phyloP scores from a whole-genome alignment of 2,113 vertebrate genomes.

The Paramisgurnus dabryanus region DNA sequence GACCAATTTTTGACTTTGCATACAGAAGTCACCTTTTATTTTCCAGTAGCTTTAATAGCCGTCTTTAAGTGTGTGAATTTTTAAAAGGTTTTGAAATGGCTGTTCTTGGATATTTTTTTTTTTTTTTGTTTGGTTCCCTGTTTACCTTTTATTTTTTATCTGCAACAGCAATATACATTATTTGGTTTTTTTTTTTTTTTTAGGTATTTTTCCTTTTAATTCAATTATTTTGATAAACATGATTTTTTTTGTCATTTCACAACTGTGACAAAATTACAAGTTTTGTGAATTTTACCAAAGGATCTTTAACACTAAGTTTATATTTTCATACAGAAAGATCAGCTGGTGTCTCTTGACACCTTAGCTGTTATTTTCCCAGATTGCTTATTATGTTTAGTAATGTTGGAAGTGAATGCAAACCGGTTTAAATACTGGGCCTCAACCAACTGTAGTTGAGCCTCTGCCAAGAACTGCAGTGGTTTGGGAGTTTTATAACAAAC shows the following conservation, averaged over 20 bases:
- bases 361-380: neutral
- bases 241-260: neutral
- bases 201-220: neutral
- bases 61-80: neutral
- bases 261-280: neutral
- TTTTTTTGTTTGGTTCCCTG: neutral
- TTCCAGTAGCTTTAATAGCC: neutral
- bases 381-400: neutral
- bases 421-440: neutral
- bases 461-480: neutral
- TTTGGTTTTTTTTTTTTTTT: neutral
- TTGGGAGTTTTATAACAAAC: neutral
- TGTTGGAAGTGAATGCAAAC: neutral
- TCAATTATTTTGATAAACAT: neutral
- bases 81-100: neutral
- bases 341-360: neutral
- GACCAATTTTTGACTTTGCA: neutral
- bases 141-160: neutral
- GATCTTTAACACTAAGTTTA: slow-evolving; percentile 34
- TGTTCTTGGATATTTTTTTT: slow-evolving; percentile 15
- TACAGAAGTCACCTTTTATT: neutral
- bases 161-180: neutral
- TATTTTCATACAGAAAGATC: slow-evolving; percentile 12
- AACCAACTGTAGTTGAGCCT: neutral
- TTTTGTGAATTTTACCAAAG: slow-evolving; percentile 37